Evolutionary conservation across 2,797 vertebrate genomes (phyloP), one percentile per base, ranked within the genome.

Genomic region (Eupleurogrammus muticus): DNA sequence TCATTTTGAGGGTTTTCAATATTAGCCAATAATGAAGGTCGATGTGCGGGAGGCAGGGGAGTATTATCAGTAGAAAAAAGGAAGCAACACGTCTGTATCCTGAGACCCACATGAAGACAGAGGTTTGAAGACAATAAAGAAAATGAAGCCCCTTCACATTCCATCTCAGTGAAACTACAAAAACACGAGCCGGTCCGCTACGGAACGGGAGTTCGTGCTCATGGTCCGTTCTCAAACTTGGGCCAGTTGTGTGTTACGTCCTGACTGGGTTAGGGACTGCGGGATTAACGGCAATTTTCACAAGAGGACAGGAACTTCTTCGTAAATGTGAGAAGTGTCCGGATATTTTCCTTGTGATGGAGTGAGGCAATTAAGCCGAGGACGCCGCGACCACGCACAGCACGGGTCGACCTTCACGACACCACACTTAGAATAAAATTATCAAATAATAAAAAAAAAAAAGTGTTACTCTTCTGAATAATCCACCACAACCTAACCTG

Each of bases 291-390:
- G 19, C 40, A 48, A 62, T 59, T 73, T n/a, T 44, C 38, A 47
- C 64, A 68, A 32, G 49, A 52, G 40, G 52, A 74, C 59, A 77
- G 68, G 20, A 60, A 80, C 69, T 78, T 87, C 64, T 56, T 62
- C 80, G 73, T 58, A 55, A 48, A 23, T 50, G 59, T 73, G 66
- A 60, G 46, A 74, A 44, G 57, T 35, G 56, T 73, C 49, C 48
- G 63, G 24, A 34, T 40, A 7, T 19, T 49, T 44, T 55, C 66
- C 54, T 21, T 28, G n/a, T 72, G 66, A 75, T 48, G 36, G n/a
- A 49, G 44, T 50, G 59, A 77, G 70, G 67, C 34, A 63, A 63
- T 59, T 52, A 36, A 56, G 38, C 59, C 55, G 24, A 9, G 7
- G 53, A 42, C 71, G 70, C 64, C 64, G 58, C 35, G 73, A 79